A percentile compares a stretch with the other conserved stretches of the same genome.
phyloP scores from a whole-genome alignment of 1,140 invertebrate species.

The Drosophila quadrilineata region DNA sequence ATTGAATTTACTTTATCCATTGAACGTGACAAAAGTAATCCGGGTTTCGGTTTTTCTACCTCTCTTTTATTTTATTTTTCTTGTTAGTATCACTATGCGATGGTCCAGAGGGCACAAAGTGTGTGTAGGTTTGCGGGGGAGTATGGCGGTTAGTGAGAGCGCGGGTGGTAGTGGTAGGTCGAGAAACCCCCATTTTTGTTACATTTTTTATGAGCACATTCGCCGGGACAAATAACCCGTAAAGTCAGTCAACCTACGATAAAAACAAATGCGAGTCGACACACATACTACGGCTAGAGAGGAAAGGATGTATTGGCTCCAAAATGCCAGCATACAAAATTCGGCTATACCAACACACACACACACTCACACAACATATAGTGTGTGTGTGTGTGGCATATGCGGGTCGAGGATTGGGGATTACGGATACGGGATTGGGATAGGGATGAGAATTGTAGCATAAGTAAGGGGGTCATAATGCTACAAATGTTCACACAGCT shows the following conservation, averaged over 20 bases:
- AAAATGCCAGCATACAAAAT: constrained; percentile 73
- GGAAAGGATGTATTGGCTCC: constrained; percentile 23
- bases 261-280: constrained; percentile 48
- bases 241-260: constrained; percentile 72
- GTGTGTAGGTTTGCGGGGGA: no score
- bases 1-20: constrained; percentile 69
- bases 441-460: no score
- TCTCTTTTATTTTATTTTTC: no score
- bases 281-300: no score
- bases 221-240: constrained; percentile 70
- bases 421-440: no score
- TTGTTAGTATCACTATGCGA: background rate
- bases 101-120: constrained; percentile 5
- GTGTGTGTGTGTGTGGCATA: no score
- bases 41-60: no score
- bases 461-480: no score
- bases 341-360: constrained; percentile 43
- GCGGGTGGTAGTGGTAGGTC: no score
- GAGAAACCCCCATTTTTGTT: constrained; percentile 65
- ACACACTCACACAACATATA: constrained; percentile 10
- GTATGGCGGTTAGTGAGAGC: no score
- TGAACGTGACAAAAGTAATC: constrained; percentile 31
- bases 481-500: constrained; percentile 24
- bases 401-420: no score
- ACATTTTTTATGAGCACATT: constrained; percentile 75